Base-by-base conservation (phyloP, 1,140 invertebrate genomes). In the Battus philenor region DNA sequence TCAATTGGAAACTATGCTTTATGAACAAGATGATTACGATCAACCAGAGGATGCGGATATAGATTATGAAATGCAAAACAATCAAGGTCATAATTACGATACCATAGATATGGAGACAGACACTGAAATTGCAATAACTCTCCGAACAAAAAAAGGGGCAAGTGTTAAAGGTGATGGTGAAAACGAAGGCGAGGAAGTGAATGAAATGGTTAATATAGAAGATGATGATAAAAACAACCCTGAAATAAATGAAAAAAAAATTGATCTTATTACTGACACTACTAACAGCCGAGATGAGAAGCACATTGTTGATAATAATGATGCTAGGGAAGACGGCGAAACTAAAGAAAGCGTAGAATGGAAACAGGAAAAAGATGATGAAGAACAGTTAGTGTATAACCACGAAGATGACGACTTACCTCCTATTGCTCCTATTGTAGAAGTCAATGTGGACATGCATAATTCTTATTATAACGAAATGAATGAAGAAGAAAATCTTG, bases 1-100 rank as follows among this genome's bases (percentile, higher is more conserved):
- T 41, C 84, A 86, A 69, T 84, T 87, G 13, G 86, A 87, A 59
- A 58, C 84, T 31, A 86, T 87, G 38, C 47, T 87, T 18, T 75
- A 81, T 0, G 86, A 86, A 47, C 82, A 82, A 0, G 78, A 84
- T 47, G 64, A 47, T 6, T 80, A 64, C 58, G 61, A 75, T 39
- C 65, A 71, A 26, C 27, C 56, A 15, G 57, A 65, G 8, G 76
- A 78, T 0, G 77, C 68, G 15, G 73, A 77, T 50, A 58, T 45
- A 9, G 71, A 68, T 24, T 67, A 51, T 22, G 69, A 71, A 9
- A 52, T 54, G 17, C 57, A 65, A 9, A 74, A 65, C 30, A 69
- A 75, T 57, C 74, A 78, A 47, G 60, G 51, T 29, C 75, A 73
- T 27, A 62, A 76, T 49, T 83, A 83, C 53, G 81, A 83, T 26